Base-by-base conservation (phyloP, 35 echinoderm and acorn worm species). In the Ophioderma brevispina region DNA sequence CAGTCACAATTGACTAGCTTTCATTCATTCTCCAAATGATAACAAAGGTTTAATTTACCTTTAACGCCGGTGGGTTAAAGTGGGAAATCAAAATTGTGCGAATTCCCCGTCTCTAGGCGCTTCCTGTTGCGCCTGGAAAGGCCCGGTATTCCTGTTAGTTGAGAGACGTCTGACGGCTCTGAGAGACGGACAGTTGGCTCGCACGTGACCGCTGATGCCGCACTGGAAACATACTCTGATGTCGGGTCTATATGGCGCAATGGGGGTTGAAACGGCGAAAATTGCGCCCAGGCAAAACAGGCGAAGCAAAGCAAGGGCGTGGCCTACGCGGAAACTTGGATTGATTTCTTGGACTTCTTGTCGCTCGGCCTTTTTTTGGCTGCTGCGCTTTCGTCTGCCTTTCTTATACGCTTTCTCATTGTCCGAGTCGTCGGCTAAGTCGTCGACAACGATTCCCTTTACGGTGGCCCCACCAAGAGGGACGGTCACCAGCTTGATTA, bases 221-320 rank as follows among this genome's bases (percentile, higher is more conserved):
- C 81, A 84, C 30, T 59, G 81, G 40, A 84, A 84, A 46, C 81
- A 84, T 40, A 31, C 30, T 1, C 81, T 39, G 81, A 52, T 59
- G 81, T 84, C 81, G 81, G 55, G 1, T 70, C 59, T 70, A 25
- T 30, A 25, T 3, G 28, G n/a, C n/a, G n/a, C n/a, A n/a, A n/a
- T n/a, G n/a, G n/a, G n/a, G 28, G 59, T 25, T 70, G 59, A 70
- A 70, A 25, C 59, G 59, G n/a, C 59, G 59, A 70, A 70, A 70
- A 70, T 28, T 64, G 38, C 28, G 39, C 23, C 36, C 79, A 39
- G 17, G 23, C 23, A 32, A 59, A 15, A 23, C 18, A 33, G 1
- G 37, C 15, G 55, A 19, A 35, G 41, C 5, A 46, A 41, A 40
- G 18, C 17, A 17, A n/a, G 39, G 36, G 42, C 34, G 50, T 81